phyloP scores from a whole-genome alignment of 2,888 invertebrate species.

The Biston betularia region DNA sequence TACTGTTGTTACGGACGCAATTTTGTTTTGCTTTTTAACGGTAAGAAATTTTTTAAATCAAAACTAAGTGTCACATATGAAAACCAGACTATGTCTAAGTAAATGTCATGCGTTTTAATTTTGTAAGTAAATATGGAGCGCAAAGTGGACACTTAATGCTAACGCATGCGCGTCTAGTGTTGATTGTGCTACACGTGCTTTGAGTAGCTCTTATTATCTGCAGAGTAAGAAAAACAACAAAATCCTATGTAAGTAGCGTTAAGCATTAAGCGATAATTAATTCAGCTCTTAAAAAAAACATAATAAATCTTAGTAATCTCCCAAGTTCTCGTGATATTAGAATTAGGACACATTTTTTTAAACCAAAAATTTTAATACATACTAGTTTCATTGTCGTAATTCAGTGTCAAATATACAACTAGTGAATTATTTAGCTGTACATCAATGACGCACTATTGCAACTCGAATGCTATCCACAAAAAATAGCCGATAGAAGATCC shows the following conservation, averaged over 20 bases:
- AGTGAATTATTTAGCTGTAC: background rate
- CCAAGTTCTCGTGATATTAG: no score
- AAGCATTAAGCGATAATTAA: no score
- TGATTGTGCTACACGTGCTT: no score
- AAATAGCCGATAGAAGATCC: background rate
- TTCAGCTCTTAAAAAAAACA: no score
- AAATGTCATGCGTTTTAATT: background rate
- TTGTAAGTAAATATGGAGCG: background rate
- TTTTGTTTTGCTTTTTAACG: background rate
- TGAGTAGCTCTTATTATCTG: no score
- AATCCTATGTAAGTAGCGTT: no score
- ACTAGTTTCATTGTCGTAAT: no score
- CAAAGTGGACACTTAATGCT: background rate
- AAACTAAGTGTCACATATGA: background rate
- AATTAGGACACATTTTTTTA: no score
- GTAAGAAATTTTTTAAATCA: background rate
- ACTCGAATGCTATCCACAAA: background rate
- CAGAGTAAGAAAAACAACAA: no score
- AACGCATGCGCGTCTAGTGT: background rate
- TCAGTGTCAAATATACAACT: background rate
- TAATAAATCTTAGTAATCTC: no score
- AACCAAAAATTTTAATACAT: no score
- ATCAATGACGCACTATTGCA: constrained; percentile 7
- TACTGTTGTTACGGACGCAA: background rate
- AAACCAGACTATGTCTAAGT: background rate